These are phyloP conservation scores for Drosophila bifasciata DNA, from an alignment of 1,140 invertebrate species.

Conservation along the genomic window DNA sequence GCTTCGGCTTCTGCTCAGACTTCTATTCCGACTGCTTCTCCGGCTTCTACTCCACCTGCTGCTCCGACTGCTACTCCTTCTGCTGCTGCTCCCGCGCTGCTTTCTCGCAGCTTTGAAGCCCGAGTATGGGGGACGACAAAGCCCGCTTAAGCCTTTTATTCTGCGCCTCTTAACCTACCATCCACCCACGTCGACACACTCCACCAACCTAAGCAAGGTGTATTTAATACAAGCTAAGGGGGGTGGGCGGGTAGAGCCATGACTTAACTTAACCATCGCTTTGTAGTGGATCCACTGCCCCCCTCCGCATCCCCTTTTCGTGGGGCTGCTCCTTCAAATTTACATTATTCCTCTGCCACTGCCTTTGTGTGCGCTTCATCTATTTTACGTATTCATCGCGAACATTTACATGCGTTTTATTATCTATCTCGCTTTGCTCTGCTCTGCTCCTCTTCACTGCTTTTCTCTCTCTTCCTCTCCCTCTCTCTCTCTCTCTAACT, in stretches of 20 bases:
- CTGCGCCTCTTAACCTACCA: slow-evolving; percentile 11
- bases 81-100: too few relatives aligned
- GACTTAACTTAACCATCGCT: too few relatives aligned
- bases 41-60: too few relatives aligned
- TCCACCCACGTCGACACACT: slow-evolving; percentile 8
- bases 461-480: slow-evolving; percentile 1
- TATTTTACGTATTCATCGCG: slow-evolving; percentile 77
- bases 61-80: too few relatives aligned
- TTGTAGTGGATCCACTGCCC: too few relatives aligned
- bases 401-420: slow-evolving; percentile 75
- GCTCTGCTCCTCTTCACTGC: slow-evolving; percentile 19
- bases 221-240: too few relatives aligned
- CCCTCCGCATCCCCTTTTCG: too few relatives aligned
- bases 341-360: too few relatives aligned
- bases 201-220: slow-evolving; percentile 17
- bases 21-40: too few relatives aligned
- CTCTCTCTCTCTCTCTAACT: slow-evolving; percentile 4
- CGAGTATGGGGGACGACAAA: slow-evolving; percentile 11
- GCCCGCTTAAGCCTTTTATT: slow-evolving; percentile 46
- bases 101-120: too few relatives aligned
- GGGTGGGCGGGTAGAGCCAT: too few relatives aligned
- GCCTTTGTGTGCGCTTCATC: slow-evolving; percentile 60
- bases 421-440: slow-evolving; percentile 23
- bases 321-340: slow-evolving; percentile 34
- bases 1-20: too few relatives aligned